Evolutionary conservation across 1,140 invertebrate genomes (phyloP), one percentile per base, ranked within the genome.

Genomic region (Drosophila azteca): DNA sequence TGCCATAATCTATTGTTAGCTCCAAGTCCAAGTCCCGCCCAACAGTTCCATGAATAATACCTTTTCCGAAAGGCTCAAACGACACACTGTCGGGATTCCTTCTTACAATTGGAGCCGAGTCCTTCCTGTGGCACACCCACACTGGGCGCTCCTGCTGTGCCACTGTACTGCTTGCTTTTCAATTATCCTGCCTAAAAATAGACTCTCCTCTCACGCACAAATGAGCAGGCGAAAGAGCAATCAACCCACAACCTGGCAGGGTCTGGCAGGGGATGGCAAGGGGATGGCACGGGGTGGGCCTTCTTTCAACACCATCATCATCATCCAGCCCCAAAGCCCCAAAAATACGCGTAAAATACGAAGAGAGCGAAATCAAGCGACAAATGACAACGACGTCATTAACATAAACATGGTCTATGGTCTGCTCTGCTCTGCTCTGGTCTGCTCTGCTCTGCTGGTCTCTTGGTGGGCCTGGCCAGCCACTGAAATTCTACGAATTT

Each of bases 141-240:
- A 43, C 24, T 35, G 35, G 55, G 48, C 41, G 26, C 46, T 85
- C 80, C 80, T 85, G 77, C 62, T 31, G 64, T 29, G 39, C 60
- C 60, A 49, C 8, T 58, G 50, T 74, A 11, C 35, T 49, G 73
- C 64, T 80, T 84, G 73, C 81, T 69, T 84, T 84, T 84, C 80
- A 84, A 84, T 84, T 84, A 84, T 84, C 80, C 80, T 84, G 61
- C 66, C 80, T 85, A 84, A 77, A 84, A 84, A 85, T 84, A 84
- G 75, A 65, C 41, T 45, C 39, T 59, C 58, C 58, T 24, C 24
- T 26, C 24, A 35, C 51, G 59, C 59, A 55, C 53, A 54, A 17
- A 39, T 5, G 24, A 26, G 35, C 52, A 31, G 31, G 17, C 54
- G 41, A 48, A 44, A 55, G 59, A 71, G 48, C 60, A 77, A 70